A percentile compares a stretch with the other conserved stretches of the same genome.
Evolutionary conservation across 2,113 vertebrate species (phyloP).

Genomic region (Callipepla californica): DNA sequence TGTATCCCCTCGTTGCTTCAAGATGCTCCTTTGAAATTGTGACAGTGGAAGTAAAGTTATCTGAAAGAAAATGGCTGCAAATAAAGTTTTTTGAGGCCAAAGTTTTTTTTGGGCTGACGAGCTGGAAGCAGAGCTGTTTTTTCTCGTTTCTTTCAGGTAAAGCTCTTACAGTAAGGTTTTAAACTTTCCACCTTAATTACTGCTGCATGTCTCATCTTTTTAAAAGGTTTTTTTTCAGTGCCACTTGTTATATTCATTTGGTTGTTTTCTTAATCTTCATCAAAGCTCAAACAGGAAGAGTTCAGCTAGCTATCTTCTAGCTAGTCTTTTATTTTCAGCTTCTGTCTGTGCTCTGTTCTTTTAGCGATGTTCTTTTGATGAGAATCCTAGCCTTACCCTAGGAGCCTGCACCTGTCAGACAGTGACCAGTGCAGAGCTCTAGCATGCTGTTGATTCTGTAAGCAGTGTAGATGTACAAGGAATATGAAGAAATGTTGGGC

Average conservation of each 20-base stretch:
- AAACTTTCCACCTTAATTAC: not conserved
- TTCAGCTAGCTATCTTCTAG: not conserved
- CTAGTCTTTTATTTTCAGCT: not conserved
- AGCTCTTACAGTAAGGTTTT: not conserved
- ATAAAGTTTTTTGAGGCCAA: not conserved
- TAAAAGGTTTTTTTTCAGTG: not conserved
- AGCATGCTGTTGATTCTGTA: not conserved
- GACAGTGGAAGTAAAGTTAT: not conserved
- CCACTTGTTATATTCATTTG: not conserved
- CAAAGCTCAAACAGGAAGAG: not conserved
- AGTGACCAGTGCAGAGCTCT: not conserved
- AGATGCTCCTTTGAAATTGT: not conserved
- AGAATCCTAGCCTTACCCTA: not conserved
- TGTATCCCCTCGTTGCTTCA: not conserved
- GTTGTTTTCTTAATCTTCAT: not conserved
- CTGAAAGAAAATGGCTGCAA: not conserved
- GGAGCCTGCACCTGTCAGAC: not conserved
- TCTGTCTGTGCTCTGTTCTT: not conserved
- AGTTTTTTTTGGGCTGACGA: not conserved
- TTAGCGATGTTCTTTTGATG: not conserved
- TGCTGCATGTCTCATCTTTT: not conserved
- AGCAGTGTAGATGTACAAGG: not conserved
- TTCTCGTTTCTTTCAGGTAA: not conserved
- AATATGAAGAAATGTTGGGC: not conserved
- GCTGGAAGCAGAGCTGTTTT: not conserved